phyloP scores from a whole-genome alignment of 2,797 vertebrate genomes.

The Saguinus oedipus region DNA sequence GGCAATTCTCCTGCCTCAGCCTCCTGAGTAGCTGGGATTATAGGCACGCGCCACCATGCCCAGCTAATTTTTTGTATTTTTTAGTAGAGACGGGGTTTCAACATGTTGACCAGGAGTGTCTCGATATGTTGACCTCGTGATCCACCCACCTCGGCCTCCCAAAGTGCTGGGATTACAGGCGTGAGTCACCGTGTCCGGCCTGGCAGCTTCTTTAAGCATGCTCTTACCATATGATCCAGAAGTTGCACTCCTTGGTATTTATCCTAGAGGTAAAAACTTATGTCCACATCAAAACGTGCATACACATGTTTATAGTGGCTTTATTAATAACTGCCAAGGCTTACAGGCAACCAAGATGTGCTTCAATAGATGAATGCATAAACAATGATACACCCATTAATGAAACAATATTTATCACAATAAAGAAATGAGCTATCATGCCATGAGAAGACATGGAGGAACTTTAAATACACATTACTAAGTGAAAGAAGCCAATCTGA shows the following conservation, averaged over 20 bases:
- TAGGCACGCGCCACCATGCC: too few species aligned
- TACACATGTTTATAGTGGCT: background rate
- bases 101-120: too few species aligned
- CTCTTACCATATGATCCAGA: background rate
- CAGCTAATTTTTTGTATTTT: too few species aligned
- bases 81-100: too few species aligned
- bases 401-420: too few species aligned
- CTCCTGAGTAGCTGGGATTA: too few species aligned
- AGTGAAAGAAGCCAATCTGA: background rate
- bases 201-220: background rate
- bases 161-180: too few species aligned
- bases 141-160: too few species aligned
- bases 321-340: background rate
- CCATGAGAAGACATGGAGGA: background rate
- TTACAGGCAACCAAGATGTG: background rate
- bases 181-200: too few species aligned
- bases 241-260: background rate
- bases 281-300: too few species aligned
- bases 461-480: background rate
- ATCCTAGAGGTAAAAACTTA: background rate
- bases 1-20: too few species aligned
- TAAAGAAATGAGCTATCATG: background rate
- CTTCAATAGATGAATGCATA: background rate
- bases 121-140: too few species aligned
- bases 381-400: background rate